Conservation (phyloP, 1,140 invertebrate species). For the Mercenaria mercenaria region DNA sequence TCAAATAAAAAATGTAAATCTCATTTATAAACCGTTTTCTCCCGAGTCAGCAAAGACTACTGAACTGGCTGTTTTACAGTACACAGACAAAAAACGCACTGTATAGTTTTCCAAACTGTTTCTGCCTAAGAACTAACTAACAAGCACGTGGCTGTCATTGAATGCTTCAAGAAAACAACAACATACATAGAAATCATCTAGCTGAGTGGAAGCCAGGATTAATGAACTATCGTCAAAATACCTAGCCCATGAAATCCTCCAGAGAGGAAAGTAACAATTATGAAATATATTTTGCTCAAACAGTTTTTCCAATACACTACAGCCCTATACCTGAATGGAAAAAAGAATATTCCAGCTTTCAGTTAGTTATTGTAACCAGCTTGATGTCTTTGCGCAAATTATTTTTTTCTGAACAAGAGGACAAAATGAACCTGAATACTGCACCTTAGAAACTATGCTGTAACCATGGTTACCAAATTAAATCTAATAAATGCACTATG, state of each 20-base stretch:
- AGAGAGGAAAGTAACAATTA: background rate
- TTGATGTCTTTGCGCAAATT: background rate
- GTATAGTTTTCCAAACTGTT: background rate
- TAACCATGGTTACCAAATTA: conserved; percentile 21
- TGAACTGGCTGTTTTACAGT: background rate
- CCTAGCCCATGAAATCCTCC: background rate
- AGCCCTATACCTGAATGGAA: background rate
- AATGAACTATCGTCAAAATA: background rate
- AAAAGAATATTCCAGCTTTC: background rate
- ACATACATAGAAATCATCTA: background rate
- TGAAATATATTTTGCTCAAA: background rate
- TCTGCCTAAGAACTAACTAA: background rate
- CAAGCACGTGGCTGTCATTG: background rate
- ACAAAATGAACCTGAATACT: conserved; percentile 11
- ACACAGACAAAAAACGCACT: background rate
- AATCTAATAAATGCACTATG: background rate
- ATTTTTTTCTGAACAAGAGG: conserved; percentile 7
- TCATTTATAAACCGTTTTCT: too few species aligned
- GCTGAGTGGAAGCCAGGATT: background rate
- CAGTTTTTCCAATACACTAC: conserved; percentile 18
- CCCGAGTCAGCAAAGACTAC: too few species aligned
- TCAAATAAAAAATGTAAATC: too few species aligned
- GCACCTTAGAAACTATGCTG: background rate
- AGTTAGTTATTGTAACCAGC: background rate
- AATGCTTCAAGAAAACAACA: background rate